Base-by-base conservation (phyloP, 53 echinoderm and acorn worm species). In the Echinometra lucunter region DNA sequence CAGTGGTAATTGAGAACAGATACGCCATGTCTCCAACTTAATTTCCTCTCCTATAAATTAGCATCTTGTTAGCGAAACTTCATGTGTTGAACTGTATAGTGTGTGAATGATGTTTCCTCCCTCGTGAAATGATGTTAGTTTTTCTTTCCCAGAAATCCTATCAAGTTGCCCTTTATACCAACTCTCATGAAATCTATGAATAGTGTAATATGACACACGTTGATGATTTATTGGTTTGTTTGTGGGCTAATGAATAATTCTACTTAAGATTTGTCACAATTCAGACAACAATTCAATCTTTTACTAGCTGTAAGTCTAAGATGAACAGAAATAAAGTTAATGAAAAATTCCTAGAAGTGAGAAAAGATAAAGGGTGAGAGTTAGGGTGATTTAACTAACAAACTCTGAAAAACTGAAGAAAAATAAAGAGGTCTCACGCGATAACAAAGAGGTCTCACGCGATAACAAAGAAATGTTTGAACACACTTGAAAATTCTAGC, bases 11-110 rank as follows among this genome's bases (percentile, higher is more conserved):
- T 34, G 0, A 27, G 38, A 56, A 57, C 88, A 57, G 55, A 47
- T 55, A 47, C 34, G 88, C 53, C 88, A 57, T 56, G 88, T 88
- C 88, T 88, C 88, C 88, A 56, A 16, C 11, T 88, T 88, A 66
- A 66, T 94, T 89, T 94, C 70, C 89, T 44, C 23, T 60, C 45
- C 63, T 67, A n/a, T 91, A 91, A 40, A 91, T 91, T 66, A 91
- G 3, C 8, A 44, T 57, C 58, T 91, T 91, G 66, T 91, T 91
- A 91, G 91, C 88, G 60, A 34, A 47, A 57, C 35, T 44, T 60
- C 23, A 94, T 28, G 78, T 53, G 53, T 53, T 53, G 53, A 53
- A 53, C 53, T 53, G 53, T 93, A 37, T 93, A 56, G 58, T 47
- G 44, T 53, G 45, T 83, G 82, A 58, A 27, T 40, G n/a, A 44